These are phyloP conservation scores for Colius striatus DNA, from an alignment of 2,113 vertebrate genomes.

Conservation along the genomic window DNA sequence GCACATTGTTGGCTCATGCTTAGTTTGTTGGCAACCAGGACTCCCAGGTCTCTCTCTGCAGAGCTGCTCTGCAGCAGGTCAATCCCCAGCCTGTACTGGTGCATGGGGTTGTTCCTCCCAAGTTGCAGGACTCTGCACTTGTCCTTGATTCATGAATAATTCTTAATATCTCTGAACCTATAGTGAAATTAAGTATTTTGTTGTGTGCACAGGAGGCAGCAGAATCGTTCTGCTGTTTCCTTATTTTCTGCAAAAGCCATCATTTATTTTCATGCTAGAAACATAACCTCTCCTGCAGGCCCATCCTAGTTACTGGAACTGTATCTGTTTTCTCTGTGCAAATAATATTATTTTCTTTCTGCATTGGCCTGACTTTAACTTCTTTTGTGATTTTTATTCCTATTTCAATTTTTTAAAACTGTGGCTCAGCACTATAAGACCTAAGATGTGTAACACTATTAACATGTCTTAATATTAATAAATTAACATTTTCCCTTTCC, in stretches of 20 bases:
- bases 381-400: neutral
- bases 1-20: no score
- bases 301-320: neutral
- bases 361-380: neutral
- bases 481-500: neutral
- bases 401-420: neutral
- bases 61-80: no score
- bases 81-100: no score
- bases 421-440: neutral
- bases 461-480: neutral
- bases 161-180: neutral
- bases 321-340: neutral
- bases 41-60: no score
- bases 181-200: rapidly evolving
- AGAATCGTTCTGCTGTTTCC: neutral
- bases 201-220: neutral
- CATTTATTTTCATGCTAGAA: neutral
- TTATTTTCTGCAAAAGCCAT: neutral
- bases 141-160: neutral
- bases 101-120: no score
- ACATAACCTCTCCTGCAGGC: neutral
- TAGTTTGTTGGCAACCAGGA: no score
- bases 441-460: neutral
- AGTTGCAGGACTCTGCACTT: no score
- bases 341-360: neutral